Percentiles rank a stretch among this genome's conserved stretches.
Evolutionary conservation across 2,888 invertebrate species (phyloP).

Genomic region (Torymus aiolomorphi): DNA sequence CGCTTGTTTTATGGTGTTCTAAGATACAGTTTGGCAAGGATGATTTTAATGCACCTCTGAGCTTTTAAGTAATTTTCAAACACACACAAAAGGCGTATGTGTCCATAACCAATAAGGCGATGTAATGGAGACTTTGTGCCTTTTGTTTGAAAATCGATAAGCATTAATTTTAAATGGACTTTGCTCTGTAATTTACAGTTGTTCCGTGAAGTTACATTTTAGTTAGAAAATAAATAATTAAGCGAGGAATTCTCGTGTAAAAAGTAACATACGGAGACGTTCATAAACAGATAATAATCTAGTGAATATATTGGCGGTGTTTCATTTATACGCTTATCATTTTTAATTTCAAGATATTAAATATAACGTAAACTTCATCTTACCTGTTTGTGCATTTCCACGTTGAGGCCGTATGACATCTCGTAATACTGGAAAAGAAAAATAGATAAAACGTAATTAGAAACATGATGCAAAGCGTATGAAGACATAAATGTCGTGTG

Average conservation of each 20-base stretch:
- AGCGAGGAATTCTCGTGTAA: too few relatives aligned
- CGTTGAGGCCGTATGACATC: slow-evolving; percentile 98
- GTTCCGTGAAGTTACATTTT: neutral
- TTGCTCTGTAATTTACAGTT: neutral
- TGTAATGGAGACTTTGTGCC: neutral
- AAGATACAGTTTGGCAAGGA: too few relatives aligned
- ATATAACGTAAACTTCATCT: slow-evolving; percentile 67
- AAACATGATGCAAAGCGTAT: slow-evolving; percentile 8
- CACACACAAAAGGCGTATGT: neutral
- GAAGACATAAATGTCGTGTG: neutral
- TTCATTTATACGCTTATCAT: neutral
- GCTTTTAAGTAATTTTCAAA: slow-evolving; percentile 11
- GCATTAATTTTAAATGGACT: slow-evolving; percentile 15
- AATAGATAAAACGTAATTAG: slow-evolving; percentile 51
- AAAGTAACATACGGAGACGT: too few relatives aligned
- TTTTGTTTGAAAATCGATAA: slow-evolving; percentile 24
- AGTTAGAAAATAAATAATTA: neutral
- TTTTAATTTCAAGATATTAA: neutral
- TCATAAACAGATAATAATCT: too few relatives aligned
- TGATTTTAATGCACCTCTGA: too few relatives aligned
- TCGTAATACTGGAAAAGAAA: slow-evolving; percentile 93
- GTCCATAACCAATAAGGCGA: slow-evolving; percentile 10
- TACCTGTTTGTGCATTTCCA: slow-evolving; percentile 99
- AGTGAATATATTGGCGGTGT: too few relatives aligned
- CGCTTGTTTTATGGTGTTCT: too few relatives aligned